phyloP scores from a whole-genome alignment of 2,888 invertebrate genomes.

The Chorisops tibialis region DNA sequence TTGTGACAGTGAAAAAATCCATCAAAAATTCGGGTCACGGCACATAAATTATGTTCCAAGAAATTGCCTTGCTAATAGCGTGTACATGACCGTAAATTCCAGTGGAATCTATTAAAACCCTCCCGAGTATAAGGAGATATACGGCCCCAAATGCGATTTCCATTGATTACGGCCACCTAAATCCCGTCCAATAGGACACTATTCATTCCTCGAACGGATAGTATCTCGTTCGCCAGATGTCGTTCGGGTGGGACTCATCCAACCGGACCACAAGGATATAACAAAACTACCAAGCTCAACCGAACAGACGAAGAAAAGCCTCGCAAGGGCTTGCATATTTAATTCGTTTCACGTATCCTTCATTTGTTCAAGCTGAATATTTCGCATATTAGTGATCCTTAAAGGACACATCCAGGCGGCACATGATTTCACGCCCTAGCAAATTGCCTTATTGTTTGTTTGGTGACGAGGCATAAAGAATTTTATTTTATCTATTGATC shows the following conservation, averaged over 20 bases:
- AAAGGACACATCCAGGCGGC: background rate
- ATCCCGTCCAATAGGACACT: conserved; percentile 5
- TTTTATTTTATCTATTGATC: no score
- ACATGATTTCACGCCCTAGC: background rate
- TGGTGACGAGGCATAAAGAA: background rate
- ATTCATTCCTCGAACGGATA: background rate
- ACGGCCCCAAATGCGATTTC: conserved; percentile 8
- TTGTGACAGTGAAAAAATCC: no score
- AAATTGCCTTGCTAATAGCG: conserved; percentile 9
- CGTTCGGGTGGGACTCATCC: background rate
- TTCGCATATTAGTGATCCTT: background rate
- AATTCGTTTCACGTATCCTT: conserved; percentile 8
- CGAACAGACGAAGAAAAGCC: background rate
- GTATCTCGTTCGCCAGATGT: conserved; percentile 1
- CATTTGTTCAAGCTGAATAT: conserved; percentile 1
- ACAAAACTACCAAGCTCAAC: background rate
- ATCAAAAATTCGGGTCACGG: background rate
- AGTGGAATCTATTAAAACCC: conserved; percentile 3
- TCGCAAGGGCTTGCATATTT: background rate
- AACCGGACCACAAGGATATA: background rate
- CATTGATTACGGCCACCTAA: conserved; percentile 13
- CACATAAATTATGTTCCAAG: conserved; percentile 3
- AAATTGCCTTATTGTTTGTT: conserved; percentile 5
- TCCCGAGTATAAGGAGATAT: background rate
- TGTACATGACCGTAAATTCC: background rate